Evolutionary conservation across 2,888 invertebrate species (phyloP).

Genomic region (Pogonocherus hispidulus): DNA sequence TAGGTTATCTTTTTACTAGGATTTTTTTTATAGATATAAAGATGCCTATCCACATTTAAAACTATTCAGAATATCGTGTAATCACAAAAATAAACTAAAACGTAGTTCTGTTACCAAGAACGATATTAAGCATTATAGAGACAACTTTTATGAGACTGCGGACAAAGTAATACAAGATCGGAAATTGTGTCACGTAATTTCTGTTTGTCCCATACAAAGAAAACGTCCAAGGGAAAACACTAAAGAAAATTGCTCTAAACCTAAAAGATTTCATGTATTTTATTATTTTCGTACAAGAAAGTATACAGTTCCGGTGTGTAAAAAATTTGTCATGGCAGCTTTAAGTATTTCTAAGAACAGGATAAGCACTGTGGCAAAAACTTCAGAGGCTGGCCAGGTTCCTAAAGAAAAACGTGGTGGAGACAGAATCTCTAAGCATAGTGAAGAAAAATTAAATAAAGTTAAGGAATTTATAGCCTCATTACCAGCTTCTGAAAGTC

Average conservation of each 20-base stretch:
- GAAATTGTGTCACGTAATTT: background rate
- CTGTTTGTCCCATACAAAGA: background rate
- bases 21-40: background rate
- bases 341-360: too few relatives aligned
- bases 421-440: background rate
- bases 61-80: background rate
- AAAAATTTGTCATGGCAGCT: too few relatives aligned
- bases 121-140: background rate
- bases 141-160: background rate
- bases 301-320: too few relatives aligned
- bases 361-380: background rate
- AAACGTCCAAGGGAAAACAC: background rate
- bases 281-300: too few relatives aligned
- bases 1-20: background rate
- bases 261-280: background rate
- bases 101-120: background rate
- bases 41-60: background rate
- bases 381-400: background rate
- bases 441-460: background rate
- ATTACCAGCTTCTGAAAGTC: background rate
- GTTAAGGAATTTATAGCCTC: slow-evolving; percentile 2
- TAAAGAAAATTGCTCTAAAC: background rate
- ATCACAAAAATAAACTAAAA: background rate
- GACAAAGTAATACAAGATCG: background rate
- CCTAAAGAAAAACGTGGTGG: background rate